Conservation (phyloP, 2,113 vertebrate species). For the Origma solitaria region DNA sequence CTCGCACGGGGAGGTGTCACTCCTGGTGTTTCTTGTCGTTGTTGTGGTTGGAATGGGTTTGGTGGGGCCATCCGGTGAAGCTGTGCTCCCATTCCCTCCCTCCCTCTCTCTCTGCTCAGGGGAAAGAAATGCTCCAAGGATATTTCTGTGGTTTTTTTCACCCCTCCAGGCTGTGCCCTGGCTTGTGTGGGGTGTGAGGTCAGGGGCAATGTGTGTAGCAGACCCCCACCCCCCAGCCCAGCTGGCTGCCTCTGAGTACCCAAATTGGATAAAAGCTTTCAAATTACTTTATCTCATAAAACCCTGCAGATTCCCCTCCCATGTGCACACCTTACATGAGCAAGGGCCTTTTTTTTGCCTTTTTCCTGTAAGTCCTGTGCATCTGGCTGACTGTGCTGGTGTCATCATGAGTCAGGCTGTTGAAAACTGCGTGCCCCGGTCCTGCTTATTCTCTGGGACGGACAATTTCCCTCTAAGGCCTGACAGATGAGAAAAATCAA, state of each 20-base stretch:
- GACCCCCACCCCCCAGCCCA: rapidly evolving
- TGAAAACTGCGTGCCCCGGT: background rate
- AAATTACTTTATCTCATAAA: background rate
- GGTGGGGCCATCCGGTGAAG: background rate
- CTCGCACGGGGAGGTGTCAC: rapidly evolving
- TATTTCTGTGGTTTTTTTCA: background rate
- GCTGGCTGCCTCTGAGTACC: background rate
- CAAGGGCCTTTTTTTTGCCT: background rate
- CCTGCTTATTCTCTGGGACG: background rate
- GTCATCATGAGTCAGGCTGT: background rate
- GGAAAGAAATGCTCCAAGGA: background rate
- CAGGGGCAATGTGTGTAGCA: background rate
- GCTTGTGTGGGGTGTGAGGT: background rate
- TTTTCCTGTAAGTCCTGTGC: background rate
- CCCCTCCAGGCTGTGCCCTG: background rate
- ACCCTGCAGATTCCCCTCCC: background rate
- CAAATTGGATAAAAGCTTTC: background rate
- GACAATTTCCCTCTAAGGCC: background rate
- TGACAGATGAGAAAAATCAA: constrained; percentile 7
- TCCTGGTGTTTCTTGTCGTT: background rate
- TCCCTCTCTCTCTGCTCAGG: background rate
- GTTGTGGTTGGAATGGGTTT: background rate
- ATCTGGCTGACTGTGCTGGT: background rate
- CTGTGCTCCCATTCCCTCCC: rapidly evolving
- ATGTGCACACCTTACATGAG: background rate